Conservation (phyloP, 2,113 vertebrate species). For the Ictalurus punctatus region DNA sequence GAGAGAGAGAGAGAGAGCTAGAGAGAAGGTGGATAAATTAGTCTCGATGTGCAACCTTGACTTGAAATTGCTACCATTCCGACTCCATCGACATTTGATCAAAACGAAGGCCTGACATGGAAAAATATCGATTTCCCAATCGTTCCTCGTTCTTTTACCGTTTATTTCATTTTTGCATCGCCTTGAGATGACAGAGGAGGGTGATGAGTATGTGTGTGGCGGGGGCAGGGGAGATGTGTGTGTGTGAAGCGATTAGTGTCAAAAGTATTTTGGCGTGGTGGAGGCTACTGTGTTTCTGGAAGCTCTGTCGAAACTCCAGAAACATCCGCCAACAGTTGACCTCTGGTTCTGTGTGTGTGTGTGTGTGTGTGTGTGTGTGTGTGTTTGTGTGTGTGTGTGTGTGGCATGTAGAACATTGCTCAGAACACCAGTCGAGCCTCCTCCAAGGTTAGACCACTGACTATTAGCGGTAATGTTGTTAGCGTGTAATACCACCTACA, state of each 20-base stretch:
- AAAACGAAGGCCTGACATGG: conserved; percentile 55
- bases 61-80: conserved; percentile 65
- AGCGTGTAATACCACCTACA: neutral
- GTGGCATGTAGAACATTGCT: conserved; percentile 11
- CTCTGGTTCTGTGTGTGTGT: conserved; percentile 6
- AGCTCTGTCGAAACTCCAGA: neutral
- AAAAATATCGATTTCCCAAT: conserved; percentile 49
- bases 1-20: neutral
- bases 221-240: conserved; percentile 35
- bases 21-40: conserved; percentile 55
- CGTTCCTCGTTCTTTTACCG: conserved; percentile 20
- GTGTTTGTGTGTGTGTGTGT: conserved; percentile 31
- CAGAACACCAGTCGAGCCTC: conserved; percentile 13
- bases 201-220: conserved; percentile 46
- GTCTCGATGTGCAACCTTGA: conserved; percentile 60
- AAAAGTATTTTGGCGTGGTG: conserved; percentile 51
- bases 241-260: conserved; percentile 60
- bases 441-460: neutral
- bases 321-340: neutral
- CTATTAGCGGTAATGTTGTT: conserved; percentile 7
- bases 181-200: conserved; percentile 58
- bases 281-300: conserved; percentile 45
- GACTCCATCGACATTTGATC: conserved; percentile 52
- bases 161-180: conserved; percentile 50
- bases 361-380: conserved; percentile 29